Evolutionary conservation across 2,797 vertebrate genomes (phyloP).

Genomic region (Sebastes cheni): DNA sequence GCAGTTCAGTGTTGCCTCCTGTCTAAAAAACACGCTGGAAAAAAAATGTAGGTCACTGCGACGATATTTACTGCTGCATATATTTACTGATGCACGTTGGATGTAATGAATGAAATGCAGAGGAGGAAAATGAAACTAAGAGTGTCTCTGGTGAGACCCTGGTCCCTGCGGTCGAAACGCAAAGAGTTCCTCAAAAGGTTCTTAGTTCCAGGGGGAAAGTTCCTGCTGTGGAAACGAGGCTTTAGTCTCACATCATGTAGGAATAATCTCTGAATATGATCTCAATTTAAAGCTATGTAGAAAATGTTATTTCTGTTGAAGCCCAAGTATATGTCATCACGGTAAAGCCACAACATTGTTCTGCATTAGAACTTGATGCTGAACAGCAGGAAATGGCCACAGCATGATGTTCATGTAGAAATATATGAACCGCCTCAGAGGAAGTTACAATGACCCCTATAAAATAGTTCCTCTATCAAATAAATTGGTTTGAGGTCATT

Average conservation of each 20-base stretch:
- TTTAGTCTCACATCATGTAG: background rate
- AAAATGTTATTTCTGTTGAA: conserved; percentile 75
- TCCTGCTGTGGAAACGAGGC: background rate
- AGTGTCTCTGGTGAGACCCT: no score
- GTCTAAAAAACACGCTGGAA: no score
- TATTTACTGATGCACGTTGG: no score
- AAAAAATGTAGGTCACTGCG: no score
- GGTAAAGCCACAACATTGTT: conserved; percentile 82
- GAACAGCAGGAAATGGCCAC: conserved; percentile 88
- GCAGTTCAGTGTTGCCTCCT: no score
- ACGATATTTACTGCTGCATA: no score
- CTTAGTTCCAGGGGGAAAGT: no score
- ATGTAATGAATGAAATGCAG: no score
- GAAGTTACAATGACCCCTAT: conserved; percentile 3
- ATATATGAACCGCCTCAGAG: conserved; percentile 69
- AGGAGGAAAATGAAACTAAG: no score
- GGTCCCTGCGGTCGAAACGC: no score
- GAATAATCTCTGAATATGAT: conserved; percentile 74
- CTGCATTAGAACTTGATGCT: conserved; percentile 81
- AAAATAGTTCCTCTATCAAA: conserved; percentile 32
- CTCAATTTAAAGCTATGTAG: conserved; percentile 83
- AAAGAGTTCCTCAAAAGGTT: no score
- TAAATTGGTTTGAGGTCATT: conserved; percentile 31
- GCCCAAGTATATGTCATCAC: conserved; percentile 81
- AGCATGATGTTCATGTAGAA: conserved; percentile 84